phyloP scores from a whole-genome alignment of 2,113 vertebrate genomes.

The Salminus brasiliensis region DNA sequence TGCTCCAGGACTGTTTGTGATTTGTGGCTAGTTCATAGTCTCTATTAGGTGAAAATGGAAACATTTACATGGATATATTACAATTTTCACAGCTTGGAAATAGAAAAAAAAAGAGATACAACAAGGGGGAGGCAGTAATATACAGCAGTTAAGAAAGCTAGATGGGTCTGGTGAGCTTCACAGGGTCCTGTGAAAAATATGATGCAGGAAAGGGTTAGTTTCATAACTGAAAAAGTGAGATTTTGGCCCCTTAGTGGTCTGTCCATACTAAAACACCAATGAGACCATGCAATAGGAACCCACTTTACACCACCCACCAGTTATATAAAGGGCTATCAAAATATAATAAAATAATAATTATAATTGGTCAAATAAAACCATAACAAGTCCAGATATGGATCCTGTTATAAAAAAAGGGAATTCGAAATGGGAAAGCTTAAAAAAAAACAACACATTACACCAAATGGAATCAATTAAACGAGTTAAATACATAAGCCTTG shows the following conservation, averaged over 20 bases:
- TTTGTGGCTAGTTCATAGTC: slow-evolving; percentile 23
- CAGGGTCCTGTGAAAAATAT: slow-evolving; percentile 16
- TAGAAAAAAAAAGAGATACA: slow-evolving; percentile 50
- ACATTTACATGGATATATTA: slow-evolving; percentile 71
- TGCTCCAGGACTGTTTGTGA: slow-evolving; percentile 24
- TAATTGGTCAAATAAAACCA: slow-evolving; percentile 44
- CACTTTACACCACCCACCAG: slow-evolving; percentile 25
- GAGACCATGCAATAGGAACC: slow-evolving; percentile 29
- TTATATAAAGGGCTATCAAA: slow-evolving; percentile 39
- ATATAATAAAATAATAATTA: slow-evolving; percentile 46
- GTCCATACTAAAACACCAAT: slow-evolving; percentile 33
- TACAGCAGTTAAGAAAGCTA: slow-evolving; percentile 54
- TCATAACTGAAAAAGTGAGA: slow-evolving; percentile 16
- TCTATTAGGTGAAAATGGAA: slow-evolving; percentile 47
- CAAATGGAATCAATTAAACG: slow-evolving; percentile 31
- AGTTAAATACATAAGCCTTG: slow-evolving; percentile 24
- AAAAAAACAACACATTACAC: slow-evolving; percentile 33
- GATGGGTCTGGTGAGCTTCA: slow-evolving; percentile 18
- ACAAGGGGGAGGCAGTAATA: slow-evolving; percentile 52
- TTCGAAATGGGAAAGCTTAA: not conserved
- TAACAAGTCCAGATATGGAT: slow-evolving; percentile 11
- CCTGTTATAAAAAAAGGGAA: slow-evolving; percentile 10
- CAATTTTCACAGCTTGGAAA: slow-evolving; percentile 75
- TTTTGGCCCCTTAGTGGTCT: slow-evolving; percentile 32
- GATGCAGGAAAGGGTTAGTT: not conserved